Evolutionary conservation across 1,140 invertebrate species (phyloP).

Genomic region (Ceratina calcarata): DNA sequence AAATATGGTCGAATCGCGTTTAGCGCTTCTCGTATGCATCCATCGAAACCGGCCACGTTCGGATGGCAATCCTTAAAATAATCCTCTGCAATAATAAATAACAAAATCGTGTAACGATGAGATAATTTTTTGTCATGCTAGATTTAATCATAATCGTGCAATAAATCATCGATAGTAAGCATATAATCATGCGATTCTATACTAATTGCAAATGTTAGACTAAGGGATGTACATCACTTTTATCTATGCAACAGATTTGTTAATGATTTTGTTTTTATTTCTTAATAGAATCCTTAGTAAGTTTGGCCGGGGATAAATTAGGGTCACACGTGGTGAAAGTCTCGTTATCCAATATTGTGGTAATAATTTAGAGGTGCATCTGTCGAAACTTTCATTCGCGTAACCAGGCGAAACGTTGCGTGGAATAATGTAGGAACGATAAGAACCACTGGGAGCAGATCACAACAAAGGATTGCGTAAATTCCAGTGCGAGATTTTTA

Average conservation of each 20-base stretch:
- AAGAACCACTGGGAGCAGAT: neutral
- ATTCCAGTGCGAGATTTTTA: neutral
- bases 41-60: conserved; percentile 83
- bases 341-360: neutral
- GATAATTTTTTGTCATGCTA: neutral
- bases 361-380: conserved; percentile 3
- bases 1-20: conserved; percentile 87
- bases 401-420: conserved; percentile 1
- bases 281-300: neutral
- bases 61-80: conserved; percentile 83
- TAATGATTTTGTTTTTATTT: neutral
- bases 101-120: no score
- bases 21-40: conserved; percentile 86
- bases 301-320: neutral
- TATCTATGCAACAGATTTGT: no score
- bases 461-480: conserved; percentile 1
- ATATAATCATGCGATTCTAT: no score
- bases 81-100: conserved; percentile 73
- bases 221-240: no score
- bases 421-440: neutral
- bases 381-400: conserved; percentile 23
- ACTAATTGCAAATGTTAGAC: no score
- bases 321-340: conserved; percentile 8
- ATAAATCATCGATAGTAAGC: no score
- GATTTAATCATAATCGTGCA: no score